These are phyloP conservation scores for Eremobia ochroleuca DNA, from an alignment of 2,888 invertebrate species.

Conservation along the genomic window DNA sequence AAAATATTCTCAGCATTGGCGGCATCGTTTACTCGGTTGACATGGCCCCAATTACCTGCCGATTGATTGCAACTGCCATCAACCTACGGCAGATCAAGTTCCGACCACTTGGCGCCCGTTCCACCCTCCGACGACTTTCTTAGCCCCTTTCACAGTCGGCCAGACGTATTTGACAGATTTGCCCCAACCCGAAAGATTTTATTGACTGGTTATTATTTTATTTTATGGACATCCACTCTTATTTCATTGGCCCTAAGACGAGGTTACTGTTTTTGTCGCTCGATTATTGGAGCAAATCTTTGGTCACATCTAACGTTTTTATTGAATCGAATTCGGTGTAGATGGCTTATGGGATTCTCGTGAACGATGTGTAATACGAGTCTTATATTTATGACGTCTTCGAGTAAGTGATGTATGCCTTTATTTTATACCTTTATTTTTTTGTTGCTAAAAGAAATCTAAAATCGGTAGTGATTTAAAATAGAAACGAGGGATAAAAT, in stretches of 20 bases:
- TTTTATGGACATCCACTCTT: conserved; percentile 90
- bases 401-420: background rate
- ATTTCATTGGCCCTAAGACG: conserved; percentile 87
- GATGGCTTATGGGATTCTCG: conserved; percentile 79
- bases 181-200: conserved; percentile 85
- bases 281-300: conserved; percentile 87
- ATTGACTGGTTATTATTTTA: conserved; percentile 90
- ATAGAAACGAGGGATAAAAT: conserved; percentile 45
- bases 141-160: conserved; percentile 73
- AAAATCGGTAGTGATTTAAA: conserved; percentile 31
- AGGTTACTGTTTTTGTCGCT: conserved; percentile 87
- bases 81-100: conserved; percentile 86
- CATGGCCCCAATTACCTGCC: conserved; percentile 87
- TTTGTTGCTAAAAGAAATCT: conserved; percentile 11
- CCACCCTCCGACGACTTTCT: conserved; percentile 77
- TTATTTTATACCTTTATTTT: background rate
- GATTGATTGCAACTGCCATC: conserved; percentile 85
- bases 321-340: conserved; percentile 83
- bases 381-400: conserved; percentile 68
- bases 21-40: conserved; percentile 82
- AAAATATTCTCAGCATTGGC: conserved; percentile 68
- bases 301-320: conserved; percentile 83
- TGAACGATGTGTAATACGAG: conserved; percentile 78
- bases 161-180: conserved; percentile 88
- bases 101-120: conserved; percentile 84